Base-by-base conservation (phyloP, 2,888 invertebrate species). In the Caenorhabditis sinica region DNA sequence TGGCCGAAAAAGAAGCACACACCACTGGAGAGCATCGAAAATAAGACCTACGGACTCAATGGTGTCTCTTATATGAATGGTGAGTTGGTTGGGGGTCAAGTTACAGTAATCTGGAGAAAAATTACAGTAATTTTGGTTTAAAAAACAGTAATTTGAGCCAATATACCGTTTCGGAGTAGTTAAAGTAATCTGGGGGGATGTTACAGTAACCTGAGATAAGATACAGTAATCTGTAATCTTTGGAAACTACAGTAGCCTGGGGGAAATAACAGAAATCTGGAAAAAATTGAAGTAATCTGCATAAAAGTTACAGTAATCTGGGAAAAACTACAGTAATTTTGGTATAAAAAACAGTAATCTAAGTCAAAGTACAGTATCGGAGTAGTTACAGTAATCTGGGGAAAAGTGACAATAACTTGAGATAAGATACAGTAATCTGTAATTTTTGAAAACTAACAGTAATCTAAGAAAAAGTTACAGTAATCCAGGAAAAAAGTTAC, bases 31-130 rank as follows among this genome's bases (percentile, higher is more conserved):
- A 95, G 96, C 92, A 95, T 95, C 17, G 95, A 95, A 0, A 94
- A 95, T 85, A 95, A 94, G 1, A 94, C 94, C n/a, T 94, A 96
- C 88, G 94, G 95, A 40, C 92, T 95, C 0, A 95, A 98, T 91
- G 95, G 95, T 82, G 96, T 97, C 36, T 96, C 96, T 92, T 99
- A 99, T 93, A 99, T 99, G 58, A 97, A 97, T 94, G 97, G 97
- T 97, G 93, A 58, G 72, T 81, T 23, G 17, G 1, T 96, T 0
- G 95, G 96, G 36, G 20, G 28, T 9, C 6, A 28, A 30, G 28
- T 28, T 43, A 36, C n/a, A 30, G 45, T 40, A 13, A 40, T 40
- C 96, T 0, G 95, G 96, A n/a, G 28, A 5, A 13, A 30, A 36
- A n/a, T 25, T 43, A 36, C n/a, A 45, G 45, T 40, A 40, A 40